Base-by-base conservation (phyloP, 2,797 vertebrate genomes). In the Meda fulgida region DNA sequence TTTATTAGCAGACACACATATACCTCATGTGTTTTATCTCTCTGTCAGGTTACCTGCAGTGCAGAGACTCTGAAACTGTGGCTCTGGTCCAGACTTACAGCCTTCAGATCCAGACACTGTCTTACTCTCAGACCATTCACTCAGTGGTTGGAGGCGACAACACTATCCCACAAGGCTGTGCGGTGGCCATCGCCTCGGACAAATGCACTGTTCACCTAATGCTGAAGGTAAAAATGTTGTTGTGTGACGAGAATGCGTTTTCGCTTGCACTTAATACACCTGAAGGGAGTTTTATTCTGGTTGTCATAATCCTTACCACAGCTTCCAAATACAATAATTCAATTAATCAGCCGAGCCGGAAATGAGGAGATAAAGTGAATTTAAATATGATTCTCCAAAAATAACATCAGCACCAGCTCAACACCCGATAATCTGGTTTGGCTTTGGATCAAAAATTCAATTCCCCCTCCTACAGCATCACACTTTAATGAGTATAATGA, bases 141-240 rank as follows among this genome's bases (percentile, higher is more conserved):
- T 89, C 95, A 19, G 89, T 97, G 84, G 89, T 91, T 0, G 91
- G 92, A 23, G 92, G 89, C n/a, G 90, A 94, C 88, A 86, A 89
- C 2, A 85, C 90, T 0, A 91, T 94, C 58, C 97, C 97, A 29
- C 92, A 92, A 72, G 97, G 97, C 88, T 98, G 97, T 0, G 97
- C 97, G 0, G 96, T 98, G 76, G 97, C 96, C 36, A 95, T 98
- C 46, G 96, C 96, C 18, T 97, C 96, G 4, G 97, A 98, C 90
- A 94, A 95, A 88, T 97, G 97, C 88, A 96, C 96, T 0, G 95
- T 97, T 86, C 96, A 97, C 93, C 96, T 98, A 76, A 93, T 96
- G 93, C 96, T 98, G 81, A 97, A 96, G 95, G 96, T 96, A 89
- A 93, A 91, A 8, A 53, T 70, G 26, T 66, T 29, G 21, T 13